These are phyloP conservation scores for Scopus umbretta DNA, from an alignment of 2,113 vertebrate species.

Conservation along the genomic window DNA sequence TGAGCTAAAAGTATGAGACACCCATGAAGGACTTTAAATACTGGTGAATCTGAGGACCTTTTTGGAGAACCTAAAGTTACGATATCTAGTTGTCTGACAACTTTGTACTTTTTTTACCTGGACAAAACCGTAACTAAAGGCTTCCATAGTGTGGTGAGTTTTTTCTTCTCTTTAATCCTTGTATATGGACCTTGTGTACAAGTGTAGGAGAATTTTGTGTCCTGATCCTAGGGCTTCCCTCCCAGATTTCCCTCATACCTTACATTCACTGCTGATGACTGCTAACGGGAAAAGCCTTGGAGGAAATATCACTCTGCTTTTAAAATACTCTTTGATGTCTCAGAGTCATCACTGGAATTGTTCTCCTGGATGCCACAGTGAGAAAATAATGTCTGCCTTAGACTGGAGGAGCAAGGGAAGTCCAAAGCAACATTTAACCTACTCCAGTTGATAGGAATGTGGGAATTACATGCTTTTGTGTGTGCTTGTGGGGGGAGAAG, in stretches of 20 bases:
- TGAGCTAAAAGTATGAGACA: not conserved
- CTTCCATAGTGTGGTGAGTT: not conserved
- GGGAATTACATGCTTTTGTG: slow-evolving; percentile 56
- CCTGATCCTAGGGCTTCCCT: not conserved
- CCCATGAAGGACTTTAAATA: not conserved
- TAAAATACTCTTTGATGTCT: slow-evolving; percentile 38
- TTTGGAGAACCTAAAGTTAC: not conserved
- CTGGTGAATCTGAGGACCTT: not conserved
- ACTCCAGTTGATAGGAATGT: slow-evolving; percentile 5
- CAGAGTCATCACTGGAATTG: slow-evolving; percentile 9
- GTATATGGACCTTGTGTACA: not conserved
- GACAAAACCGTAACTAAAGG: not conserved
- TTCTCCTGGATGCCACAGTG: not conserved
- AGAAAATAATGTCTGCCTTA: not conserved
- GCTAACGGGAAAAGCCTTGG: not conserved
- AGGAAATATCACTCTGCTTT: slow-evolving; percentile 12
- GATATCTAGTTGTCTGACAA: not conserved
- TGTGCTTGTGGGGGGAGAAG: not conserved
- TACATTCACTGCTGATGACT: slow-evolving; percentile 30
- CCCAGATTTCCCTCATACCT: not conserved
- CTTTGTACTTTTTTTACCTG: not conserved
- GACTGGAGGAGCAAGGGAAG: not conserved
- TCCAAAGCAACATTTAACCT: slow-evolving; percentile 1
- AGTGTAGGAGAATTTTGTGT: not conserved
- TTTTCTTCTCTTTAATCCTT: not conserved